Base-by-base conservation (phyloP, 2,888 invertebrate species). In the Syrphus vitripennis region DNA sequence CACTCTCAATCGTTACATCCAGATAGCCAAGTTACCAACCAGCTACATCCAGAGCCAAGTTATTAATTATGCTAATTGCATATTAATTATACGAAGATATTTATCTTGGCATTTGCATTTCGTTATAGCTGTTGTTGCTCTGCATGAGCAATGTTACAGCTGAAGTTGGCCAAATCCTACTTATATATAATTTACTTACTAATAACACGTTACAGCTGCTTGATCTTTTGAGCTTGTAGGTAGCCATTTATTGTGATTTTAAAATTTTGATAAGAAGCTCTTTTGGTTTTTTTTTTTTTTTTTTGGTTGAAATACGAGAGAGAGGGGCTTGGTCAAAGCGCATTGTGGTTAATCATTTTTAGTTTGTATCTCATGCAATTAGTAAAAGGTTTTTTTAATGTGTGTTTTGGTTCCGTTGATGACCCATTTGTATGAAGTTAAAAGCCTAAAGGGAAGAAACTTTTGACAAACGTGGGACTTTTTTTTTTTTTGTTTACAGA, bases 11-110 rank as follows among this genome's bases (percentile, higher is more conserved):
- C 37, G 37, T 45, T 69, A n/a, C n/a, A n/a, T n/a, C n/a, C n/a
- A n/a, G n/a, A n/a, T n/a, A n/a, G n/a, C n/a, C 21, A 71, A 40
- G 63, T 24, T 42, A 70, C 63, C 80, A 42, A 57, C 74, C 34
- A 10, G 12, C 34, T 10, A 34, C 34, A 34, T 34, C 14, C 55
- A 29, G 29, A 65, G 10, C 48, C 29, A 21, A 75, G 75, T 75
- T 40, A 40, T 71, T 75, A 84, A 80, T 84, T 84, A 84, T 84
- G 83, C 79, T 84, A 84, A 84, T 84, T 84, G 80, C 70, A 84
- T 75, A 80, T 84, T 84, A 84, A 84, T 84, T 84, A 84, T 80
- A 53, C 70, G 19, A 42, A 75, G 83, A 84, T 84, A 84, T 67
- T 45, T 70, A 84, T 84, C 83, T 55, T n/a, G 63, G 57, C 70